phyloP scores from a whole-genome alignment of 2,888 invertebrate species.

The Drosophila anomalipes region DNA sequence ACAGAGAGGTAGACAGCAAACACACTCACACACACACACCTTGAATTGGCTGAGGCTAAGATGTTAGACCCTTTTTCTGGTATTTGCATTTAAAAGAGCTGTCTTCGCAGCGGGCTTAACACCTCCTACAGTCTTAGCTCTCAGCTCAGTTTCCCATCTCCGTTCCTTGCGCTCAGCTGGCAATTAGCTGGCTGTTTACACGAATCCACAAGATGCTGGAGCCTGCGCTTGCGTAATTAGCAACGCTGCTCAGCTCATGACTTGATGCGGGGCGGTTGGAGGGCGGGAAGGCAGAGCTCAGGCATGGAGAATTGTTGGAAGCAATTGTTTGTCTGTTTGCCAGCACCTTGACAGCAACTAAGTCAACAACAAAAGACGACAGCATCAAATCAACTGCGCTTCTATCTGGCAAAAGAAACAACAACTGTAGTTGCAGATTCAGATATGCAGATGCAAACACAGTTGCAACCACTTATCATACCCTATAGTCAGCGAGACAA shows the following conservation, averaged over 20 bases:
- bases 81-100: slow-evolving; percentile 77
- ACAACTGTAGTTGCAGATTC: slow-evolving; percentile 6
- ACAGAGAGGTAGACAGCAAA: slow-evolving; percentile 14
- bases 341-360: slow-evolving; percentile 54
- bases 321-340: slow-evolving; percentile 52
- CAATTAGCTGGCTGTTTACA: slow-evolving; percentile 76
- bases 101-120: slow-evolving; percentile 55
- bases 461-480: slow-evolving; percentile 12
- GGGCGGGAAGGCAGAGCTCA: background rate
- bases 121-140: slow-evolving; percentile 42
- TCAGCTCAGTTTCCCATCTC: background rate
- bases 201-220: slow-evolving; percentile 55
- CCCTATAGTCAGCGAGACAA: slow-evolving; percentile 3
- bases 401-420: slow-evolving; percentile 17
- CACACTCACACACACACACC: slow-evolving; percentile 42
- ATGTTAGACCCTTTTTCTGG: slow-evolving; percentile 35
- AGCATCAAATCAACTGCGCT: slow-evolving; percentile 47
- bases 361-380: slow-evolving; percentile 57
- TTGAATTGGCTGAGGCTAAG: slow-evolving; percentile 40
- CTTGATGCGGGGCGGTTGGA: background rate
- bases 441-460: slow-evolving; percentile 10
- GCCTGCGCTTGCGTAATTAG: slow-evolving; percentile 71
- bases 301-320: slow-evolving; percentile 20
- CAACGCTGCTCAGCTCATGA: slow-evolving; percentile 44
- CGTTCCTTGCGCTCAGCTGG: slow-evolving; percentile 36